phyloP scores from a whole-genome alignment of 2,888 invertebrate species.

The Elegia similella region DNA sequence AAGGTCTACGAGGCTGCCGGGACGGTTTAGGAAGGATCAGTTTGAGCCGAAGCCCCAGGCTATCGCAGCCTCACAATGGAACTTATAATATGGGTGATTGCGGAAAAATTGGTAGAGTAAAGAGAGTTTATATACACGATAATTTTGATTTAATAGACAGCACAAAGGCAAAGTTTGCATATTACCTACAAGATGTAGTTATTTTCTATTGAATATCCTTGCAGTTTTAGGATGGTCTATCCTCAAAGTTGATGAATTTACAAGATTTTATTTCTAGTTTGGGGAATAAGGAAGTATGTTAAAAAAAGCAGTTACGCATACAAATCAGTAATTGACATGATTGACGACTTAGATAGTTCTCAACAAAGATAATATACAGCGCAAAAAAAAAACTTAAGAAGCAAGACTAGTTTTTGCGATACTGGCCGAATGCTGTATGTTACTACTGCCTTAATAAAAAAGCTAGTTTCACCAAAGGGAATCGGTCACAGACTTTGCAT shows the following conservation, averaged over 20 bases:
- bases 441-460: conserved; percentile 13
- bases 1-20: conserved; percentile 45
- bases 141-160: not conserved
- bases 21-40: conserved; percentile 69
- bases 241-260: not conserved
- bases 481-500: conserved; percentile 52
- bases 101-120: conserved; percentile 61
- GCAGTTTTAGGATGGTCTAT: no score
- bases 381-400: not conserved
- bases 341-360: no score
- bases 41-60: conserved; percentile 65
- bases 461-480: conserved; percentile 19
- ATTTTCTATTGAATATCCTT: no score
- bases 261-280: conserved; percentile 16
- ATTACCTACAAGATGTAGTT: no score
- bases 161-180: not conserved
- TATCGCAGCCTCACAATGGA: conserved; percentile 70
- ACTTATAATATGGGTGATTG: conserved; percentile 73
- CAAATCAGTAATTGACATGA: no score
- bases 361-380: no score
- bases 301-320: no score
- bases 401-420: not conserved
- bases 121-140: conserved; percentile 25
- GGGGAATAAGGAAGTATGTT: not conserved
- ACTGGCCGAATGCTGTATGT: not conserved